Conservation (phyloP, 2,888 invertebrate species). For the Platycnemis pennipes region DNA sequence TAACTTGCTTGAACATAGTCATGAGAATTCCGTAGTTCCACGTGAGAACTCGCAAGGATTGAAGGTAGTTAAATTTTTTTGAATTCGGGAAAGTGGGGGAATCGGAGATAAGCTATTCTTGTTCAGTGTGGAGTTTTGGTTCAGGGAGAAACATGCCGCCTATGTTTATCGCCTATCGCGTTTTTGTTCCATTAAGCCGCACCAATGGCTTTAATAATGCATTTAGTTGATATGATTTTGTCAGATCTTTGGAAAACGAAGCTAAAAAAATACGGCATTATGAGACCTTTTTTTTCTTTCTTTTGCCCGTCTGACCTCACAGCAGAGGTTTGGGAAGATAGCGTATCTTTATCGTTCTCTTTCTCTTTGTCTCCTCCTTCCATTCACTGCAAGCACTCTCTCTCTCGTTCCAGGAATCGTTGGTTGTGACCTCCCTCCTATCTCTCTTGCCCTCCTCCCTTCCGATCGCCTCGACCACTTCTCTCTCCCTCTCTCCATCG, state of each 20-base stretch:
- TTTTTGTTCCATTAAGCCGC: too few relatives aligned
- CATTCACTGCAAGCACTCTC: not conserved
- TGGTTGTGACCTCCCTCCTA: not conserved
- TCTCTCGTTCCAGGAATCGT: not conserved
- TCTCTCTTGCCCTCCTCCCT: not conserved
- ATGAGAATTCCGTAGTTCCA: too few relatives aligned
- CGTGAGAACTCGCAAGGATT: too few relatives aligned
- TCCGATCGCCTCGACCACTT: too few relatives aligned
- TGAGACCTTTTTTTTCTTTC: not conserved
- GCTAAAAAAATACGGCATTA: not conserved
- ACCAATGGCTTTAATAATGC: not conserved
- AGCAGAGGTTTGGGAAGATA: not conserved
- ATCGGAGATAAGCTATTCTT: too few relatives aligned
- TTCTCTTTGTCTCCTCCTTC: not conserved
- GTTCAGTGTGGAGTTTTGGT: too few relatives aligned
- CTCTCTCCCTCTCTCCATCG: slow-evolving; percentile 10
- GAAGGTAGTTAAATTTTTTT: too few relatives aligned
- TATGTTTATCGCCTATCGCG: too few relatives aligned
- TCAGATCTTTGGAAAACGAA: not conserved
- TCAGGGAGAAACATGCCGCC: too few relatives aligned
- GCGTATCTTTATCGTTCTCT: not conserved
- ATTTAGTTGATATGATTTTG: not conserved
- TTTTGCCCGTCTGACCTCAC: not conserved
- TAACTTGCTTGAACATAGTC: too few relatives aligned
- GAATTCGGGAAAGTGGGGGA: too few relatives aligned